Evolutionary conservation across 2,888 invertebrate species (phyloP), one percentile per base, ranked within the genome.

Genomic region (Acholoe squamosa): DNA sequence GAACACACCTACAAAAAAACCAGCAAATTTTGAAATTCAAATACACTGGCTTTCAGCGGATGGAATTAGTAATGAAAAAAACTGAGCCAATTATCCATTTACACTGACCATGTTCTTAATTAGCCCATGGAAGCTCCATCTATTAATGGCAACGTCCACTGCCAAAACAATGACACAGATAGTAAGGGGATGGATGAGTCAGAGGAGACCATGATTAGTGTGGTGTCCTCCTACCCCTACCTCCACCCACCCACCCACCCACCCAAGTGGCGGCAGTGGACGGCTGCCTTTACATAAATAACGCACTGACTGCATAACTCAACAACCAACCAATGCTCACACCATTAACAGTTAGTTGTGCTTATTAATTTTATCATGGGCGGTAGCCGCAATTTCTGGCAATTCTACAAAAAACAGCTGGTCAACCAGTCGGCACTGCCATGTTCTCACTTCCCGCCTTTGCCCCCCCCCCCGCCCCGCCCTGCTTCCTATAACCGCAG

Each of bases 131-230:
- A 25, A 28, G n/a, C 61, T 3, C 25, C n/a, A 71, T 71, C 71
- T 71, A 71, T 71, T 71, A 71, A 71, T 71, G 12, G 28, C 71
- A n/a, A 1, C 19, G 71, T 25, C 71, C 31, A 71, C 71, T 71
- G 71, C 71, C 71, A 71, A 71, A 71, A 71, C 71, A 71, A 25
- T 71, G 71, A 71, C 71, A 71, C 28, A 28, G 31, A 28, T 25
- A 71, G 3, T n/a, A 28, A 25, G 71, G 28, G 71, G 25, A 25
- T 14, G 28, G 71, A 71, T 71, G 71, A 71, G 28, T 71, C 71
- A 71, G 61, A 19, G n/a, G 71, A 28, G 71, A 28, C 71, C 25
- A 28, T n/a, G 71, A 71, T 71, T 71, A 71, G 71, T 25, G 71
- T 25, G 12, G 28, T 71, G 71, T 28, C 71, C 28, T 14, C 71